Percentiles rank a stretch among this genome's conserved stretches.
Conservation (phyloP, 37 sponge, comb jelly and placozoan genomes). For the Tethya wilhelma region DNA sequence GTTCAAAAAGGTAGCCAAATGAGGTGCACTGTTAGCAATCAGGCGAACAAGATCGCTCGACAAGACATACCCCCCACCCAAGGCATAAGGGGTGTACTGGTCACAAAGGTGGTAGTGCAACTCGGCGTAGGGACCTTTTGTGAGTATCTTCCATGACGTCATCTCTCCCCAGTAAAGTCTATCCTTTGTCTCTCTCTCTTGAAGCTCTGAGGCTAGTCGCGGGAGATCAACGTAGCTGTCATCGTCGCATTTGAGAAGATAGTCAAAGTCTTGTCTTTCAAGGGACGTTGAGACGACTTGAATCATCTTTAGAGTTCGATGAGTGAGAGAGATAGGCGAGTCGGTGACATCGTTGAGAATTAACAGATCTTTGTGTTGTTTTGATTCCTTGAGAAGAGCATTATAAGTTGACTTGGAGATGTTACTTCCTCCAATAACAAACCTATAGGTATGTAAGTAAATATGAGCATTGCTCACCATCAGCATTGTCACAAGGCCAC, state of each 20-base stretch:
- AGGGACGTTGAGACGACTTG: background rate
- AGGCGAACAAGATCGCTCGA: constrained; percentile 35
- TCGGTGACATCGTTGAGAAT: constrained; percentile 42
- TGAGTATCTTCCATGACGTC: background rate
- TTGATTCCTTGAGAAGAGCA: constrained; percentile 15
- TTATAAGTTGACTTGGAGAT: background rate
- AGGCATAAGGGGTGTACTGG: constrained; percentile 46
- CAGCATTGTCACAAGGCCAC: too few species aligned
- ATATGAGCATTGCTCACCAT: background rate
- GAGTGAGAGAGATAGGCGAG: constrained; percentile 20
- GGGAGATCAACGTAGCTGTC: constrained; percentile 41
- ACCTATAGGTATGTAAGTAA: constrained; percentile 15
- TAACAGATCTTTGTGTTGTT: constrained; percentile 31
- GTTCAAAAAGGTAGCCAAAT: constrained; percentile 26
- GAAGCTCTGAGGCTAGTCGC: constrained; percentile 14
- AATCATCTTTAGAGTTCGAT: constrained; percentile 21
- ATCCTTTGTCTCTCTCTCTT: background rate
- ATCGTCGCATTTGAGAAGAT: constrained; percentile 69
- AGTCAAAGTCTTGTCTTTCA: constrained; percentile 1
- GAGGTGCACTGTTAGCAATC: constrained; percentile 20
- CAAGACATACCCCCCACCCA: constrained; percentile 63
- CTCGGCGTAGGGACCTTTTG: constrained; percentile 42
- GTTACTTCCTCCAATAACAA: constrained; percentile 39
- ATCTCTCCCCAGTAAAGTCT: constrained; percentile 61
- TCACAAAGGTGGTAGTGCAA: constrained; percentile 55